Evolutionary conservation across 2,888 invertebrate genomes (phyloP), one percentile per base, ranked within the genome.

Genomic region (Lypha dubia): DNA sequence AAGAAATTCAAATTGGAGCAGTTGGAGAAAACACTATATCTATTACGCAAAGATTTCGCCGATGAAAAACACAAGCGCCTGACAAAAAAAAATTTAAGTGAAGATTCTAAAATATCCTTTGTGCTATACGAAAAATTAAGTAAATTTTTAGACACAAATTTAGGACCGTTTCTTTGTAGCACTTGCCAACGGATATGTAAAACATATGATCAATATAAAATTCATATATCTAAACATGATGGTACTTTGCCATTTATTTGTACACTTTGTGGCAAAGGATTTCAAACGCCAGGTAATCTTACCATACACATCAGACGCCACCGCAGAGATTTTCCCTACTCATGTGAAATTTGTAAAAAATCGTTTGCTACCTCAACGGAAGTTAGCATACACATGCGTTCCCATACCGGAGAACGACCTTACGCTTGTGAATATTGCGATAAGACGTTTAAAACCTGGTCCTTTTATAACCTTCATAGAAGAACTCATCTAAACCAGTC

Each of bases 381-480:
- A 87, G 88, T 90, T 67, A 89, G 87, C 35, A 90, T 91, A n/a
- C 90, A 90, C 20, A 88, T 89, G 88, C 89, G 90, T 20, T 88
- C 87, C 0, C 90, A 90, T 65, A 90, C 90, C 0, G 91, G 91
- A 4, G 91, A 91, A 49, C 87, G 90, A 0, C 90, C 90, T 4
- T 90, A 90, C 44, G 87, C 88, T 1, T 90, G 90, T 63, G 89
- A 90, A 70, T 76, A 88, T n/a, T 90, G 90, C 28, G 88, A 89
- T 46, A 91, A 90, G 77, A 88, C 89, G 9, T 90, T 90, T 49
- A 91, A 90, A 79, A 91, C 90, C 0, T 91, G 90, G 90, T 91
- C 90, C 0, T 90, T 91, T 86, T 90, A 89, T 51, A 88, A 90
- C 20, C 89, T 90, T 3, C 90, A 90, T 70, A 88, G 88, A 0